A percentile compares a stretch with the other conserved stretches of the same genome.
These are phyloP conservation scores for Tretioscincus oriximinensis DNA, from an alignment of 2,113 vertebrate genomes.

Conservation along the genomic window DNA sequence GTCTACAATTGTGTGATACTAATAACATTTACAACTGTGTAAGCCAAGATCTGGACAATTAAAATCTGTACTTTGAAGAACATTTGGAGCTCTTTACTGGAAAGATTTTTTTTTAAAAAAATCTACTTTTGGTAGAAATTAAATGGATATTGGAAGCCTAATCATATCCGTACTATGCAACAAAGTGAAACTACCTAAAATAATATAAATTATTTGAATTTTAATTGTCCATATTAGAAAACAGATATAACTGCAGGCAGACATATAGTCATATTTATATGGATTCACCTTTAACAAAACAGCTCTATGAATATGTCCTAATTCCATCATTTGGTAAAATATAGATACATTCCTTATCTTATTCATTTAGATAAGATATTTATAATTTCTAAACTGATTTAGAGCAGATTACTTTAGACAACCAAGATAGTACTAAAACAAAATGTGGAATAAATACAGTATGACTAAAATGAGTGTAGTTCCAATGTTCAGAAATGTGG, in stretches of 20 bases:
- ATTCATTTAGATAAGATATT: not conserved
- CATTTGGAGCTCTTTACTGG: not conserved
- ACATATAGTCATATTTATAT: not conserved
- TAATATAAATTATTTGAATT: not conserved
- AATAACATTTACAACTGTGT: slow-evolving; percentile 19
- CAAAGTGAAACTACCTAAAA: not conserved
- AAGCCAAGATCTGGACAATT: slow-evolving; percentile 8
- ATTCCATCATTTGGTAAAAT: not conserved
- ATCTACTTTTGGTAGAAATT: not conserved
- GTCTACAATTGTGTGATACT: not conserved
- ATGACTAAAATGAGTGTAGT: not conserved
- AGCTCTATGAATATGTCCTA: not conserved
- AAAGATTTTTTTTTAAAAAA: slow-evolving; percentile 17
- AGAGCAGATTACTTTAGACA: not conserved
- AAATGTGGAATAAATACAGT: not conserved
- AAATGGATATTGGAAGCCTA: not conserved
- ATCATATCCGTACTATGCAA: not conserved
- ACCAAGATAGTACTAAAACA: not conserved
- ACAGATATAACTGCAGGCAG: not conserved
- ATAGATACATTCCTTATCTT: not conserved
- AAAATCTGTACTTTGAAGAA: slow-evolving; percentile 19
- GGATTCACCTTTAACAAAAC: no score
- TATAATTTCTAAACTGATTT: not conserved
- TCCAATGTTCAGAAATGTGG: not conserved
- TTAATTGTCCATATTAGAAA: not conserved